Conservation (phyloP, 2,113 vertebrate genomes). For the Nanorana parkeri region DNA sequence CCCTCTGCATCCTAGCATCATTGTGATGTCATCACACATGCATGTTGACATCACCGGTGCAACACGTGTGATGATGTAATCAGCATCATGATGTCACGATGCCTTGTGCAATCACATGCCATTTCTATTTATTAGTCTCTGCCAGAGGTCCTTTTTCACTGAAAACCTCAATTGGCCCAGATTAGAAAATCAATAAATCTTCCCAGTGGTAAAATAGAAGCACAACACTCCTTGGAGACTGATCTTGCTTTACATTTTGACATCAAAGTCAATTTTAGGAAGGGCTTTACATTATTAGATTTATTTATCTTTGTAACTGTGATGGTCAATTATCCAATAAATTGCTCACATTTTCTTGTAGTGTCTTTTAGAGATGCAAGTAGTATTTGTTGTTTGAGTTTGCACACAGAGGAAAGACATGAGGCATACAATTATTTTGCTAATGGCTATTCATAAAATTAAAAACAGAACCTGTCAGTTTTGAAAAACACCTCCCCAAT, state of each 20-base stretch:
- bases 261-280: conserved; percentile 15
- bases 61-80: too few species aligned
- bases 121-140: too few species aligned
- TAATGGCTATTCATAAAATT: neutral
- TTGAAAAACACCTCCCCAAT: too few species aligned
- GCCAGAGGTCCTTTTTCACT: too few species aligned
- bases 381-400: neutral
- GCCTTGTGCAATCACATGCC: too few species aligned
- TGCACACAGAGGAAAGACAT: neutral
- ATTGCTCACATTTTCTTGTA: neutral
- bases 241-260: conserved; percentile 36
- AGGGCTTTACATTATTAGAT: conserved; percentile 27
- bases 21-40: too few species aligned
- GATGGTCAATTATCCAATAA: conserved; percentile 15
- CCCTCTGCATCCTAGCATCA: too few species aligned
- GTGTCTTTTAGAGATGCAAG: neutral
- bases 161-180: too few species aligned
- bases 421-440: neutral
- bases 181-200: conserved; percentile 54
- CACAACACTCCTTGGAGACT: conserved; percentile 31
- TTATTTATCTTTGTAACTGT: conserved; percentile 39
- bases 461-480: too few species aligned
- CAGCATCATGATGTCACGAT: too few species aligned
- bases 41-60: too few species aligned
- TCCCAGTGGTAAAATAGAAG: conserved; percentile 36